Evolutionary conservation across 1,140 invertebrate species (phyloP).

Genomic region (Zeugodacus cucurbitae): DNA sequence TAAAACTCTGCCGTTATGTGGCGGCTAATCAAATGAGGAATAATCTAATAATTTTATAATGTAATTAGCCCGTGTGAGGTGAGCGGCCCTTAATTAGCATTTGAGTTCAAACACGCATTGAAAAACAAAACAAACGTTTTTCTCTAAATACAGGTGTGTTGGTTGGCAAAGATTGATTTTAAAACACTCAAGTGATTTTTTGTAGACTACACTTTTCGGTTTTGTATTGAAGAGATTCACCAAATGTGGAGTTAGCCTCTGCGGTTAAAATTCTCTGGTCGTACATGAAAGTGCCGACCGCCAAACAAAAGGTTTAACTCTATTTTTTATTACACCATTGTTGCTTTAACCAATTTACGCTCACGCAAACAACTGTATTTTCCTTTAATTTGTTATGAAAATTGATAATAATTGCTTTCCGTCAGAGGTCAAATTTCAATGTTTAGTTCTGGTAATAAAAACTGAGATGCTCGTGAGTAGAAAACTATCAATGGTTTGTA

Average conservation of each 20-base stretch:
- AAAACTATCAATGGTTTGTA: no score
- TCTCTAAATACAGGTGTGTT: neutral
- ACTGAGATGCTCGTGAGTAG: no score
- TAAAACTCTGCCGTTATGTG: neutral
- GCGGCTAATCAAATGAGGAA: neutral
- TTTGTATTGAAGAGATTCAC: neutral
- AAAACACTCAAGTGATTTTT: neutral
- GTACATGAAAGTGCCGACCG: neutral
- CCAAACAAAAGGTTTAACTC: neutral
- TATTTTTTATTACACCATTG: slow-evolving; percentile 7
- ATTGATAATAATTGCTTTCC: neutral
- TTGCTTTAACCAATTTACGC: neutral
- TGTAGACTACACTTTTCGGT: neutral
- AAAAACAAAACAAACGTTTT: neutral
- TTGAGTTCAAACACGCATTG: neutral
- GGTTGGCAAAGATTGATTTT: neutral
- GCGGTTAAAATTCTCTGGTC: neutral
- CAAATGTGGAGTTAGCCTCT: neutral
- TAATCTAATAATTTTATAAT: neutral
- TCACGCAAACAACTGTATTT: neutral
- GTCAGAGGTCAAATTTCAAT: neutral
- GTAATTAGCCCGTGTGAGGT: neutral
- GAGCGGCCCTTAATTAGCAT: neutral
- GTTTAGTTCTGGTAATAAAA: no score
- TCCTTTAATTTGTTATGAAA: neutral